A percentile compares a stretch with the other conserved stretches of the same genome.
Conservation (phyloP, 2,888 invertebrate species). For the Trichopria drosophilae region DNA sequence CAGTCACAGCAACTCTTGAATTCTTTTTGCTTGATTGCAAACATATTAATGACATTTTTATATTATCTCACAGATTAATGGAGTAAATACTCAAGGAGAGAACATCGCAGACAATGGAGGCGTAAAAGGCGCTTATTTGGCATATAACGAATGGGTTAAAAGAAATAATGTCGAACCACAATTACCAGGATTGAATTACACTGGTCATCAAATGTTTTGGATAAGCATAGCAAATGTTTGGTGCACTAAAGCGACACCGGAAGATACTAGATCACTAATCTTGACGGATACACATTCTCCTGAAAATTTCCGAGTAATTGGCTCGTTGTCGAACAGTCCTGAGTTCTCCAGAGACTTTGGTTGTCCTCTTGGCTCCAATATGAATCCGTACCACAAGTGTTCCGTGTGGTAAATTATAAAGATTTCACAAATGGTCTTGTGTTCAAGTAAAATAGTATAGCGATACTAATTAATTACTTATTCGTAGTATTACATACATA, state of each 20-base stretch:
- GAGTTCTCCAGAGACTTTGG: conserved; percentile 66
- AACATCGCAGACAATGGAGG: conserved; percentile 94
- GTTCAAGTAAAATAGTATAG: too few species aligned
- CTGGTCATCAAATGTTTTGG: conserved; percentile 69
- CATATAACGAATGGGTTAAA: conserved; percentile 74
- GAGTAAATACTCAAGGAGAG: too few species aligned
- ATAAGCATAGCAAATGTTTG: conserved; percentile 64
- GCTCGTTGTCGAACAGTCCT: conserved; percentile 64
- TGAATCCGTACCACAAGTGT: conserved; percentile 68
- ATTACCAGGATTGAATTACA: conserved; percentile 72
- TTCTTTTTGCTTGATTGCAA: too few species aligned
- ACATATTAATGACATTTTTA: too few species aligned
- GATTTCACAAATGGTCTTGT: too few species aligned
- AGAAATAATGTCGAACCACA: conserved; percentile 67
- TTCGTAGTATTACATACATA: too few species aligned
- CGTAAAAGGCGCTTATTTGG: conserved; percentile 82
- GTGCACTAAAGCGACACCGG: conserved; percentile 63
- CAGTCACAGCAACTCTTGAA: too few species aligned
- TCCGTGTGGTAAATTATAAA: conserved; percentile 69
- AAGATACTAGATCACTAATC: conserved; percentile 76
- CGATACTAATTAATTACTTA: too few species aligned
- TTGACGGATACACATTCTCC: conserved; percentile 78
- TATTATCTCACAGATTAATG: too few species aligned
- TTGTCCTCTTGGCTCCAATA: conserved; percentile 64
- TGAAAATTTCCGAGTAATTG: conserved; percentile 64